Evolutionary conservation across 2,888 invertebrate genomes (phyloP).

Genomic region (Polymixis flavicincta): DNA sequence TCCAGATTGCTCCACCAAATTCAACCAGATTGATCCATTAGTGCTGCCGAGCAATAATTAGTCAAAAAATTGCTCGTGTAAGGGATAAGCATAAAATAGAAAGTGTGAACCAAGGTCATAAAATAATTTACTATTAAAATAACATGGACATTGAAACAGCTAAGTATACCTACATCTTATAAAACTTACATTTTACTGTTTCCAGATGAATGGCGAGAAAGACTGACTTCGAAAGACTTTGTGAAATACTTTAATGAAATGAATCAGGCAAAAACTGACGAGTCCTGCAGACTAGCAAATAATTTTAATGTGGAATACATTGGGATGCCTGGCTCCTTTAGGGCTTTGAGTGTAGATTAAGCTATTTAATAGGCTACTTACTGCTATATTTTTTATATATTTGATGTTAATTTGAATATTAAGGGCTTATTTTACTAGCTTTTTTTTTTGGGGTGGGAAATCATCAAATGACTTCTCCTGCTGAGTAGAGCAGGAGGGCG

Average conservation of each 20-base stretch:
- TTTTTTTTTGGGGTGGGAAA: no score
- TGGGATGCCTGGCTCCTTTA: constrained; percentile 72
- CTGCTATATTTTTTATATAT: not conserved
- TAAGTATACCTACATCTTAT: not conserved
- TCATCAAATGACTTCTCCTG: no score
- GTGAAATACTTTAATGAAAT: constrained; percentile 70
- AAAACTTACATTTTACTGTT: not conserved
- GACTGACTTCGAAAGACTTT: constrained; percentile 64
- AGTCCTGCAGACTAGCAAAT: constrained; percentile 69
- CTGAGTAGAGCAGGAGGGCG: no score
- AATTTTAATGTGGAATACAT: constrained; percentile 72
- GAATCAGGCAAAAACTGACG: constrained; percentile 71
- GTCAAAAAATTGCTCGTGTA: no score
- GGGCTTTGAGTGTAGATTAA: constrained; percentile 70
- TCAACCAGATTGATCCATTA: no score
- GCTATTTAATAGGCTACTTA: not conserved
- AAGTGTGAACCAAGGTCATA: no score
- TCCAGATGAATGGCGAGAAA: constrained; percentile 54
- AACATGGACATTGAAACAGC: not conserved
- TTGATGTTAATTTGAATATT: not conserved
- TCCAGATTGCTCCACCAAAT: no score
- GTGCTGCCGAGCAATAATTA: no score
- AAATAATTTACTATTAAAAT: no score
- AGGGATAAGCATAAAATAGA: no score
- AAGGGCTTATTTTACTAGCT: not conserved